Conservation (phyloP, 2,888 invertebrate species). For the Philopedon plagiatum region DNA sequence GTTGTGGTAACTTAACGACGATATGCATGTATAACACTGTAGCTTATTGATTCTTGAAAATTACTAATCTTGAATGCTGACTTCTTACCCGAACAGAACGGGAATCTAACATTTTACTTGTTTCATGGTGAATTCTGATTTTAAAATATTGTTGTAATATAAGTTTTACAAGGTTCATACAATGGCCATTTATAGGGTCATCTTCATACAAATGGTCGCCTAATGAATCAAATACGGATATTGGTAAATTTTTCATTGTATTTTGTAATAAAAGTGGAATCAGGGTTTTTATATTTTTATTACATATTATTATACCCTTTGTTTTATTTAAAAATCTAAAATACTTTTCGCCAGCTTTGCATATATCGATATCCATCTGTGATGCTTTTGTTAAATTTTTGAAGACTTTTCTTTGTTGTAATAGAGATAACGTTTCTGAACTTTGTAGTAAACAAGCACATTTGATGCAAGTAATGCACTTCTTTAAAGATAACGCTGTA, state of each 20-base stretch:
- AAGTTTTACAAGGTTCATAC: slow-evolving; percentile 11
- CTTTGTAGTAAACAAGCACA: too few relatives aligned
- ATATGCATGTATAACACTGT: too few relatives aligned
- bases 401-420: too few relatives aligned
- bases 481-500: slow-evolving; percentile 32
- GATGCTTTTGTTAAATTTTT: too few relatives aligned
- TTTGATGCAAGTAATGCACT: too few relatives aligned
- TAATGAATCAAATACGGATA: not conserved
- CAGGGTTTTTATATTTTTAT: not conserved
- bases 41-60: too few relatives aligned
- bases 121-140: slow-evolving; percentile 41
- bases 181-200: not conserved
- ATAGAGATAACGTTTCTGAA: too few relatives aligned
- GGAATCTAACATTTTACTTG: slow-evolving; percentile 21
- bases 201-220: not conserved
- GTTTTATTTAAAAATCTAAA: slow-evolving; percentile 38
- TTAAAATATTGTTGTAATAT: slow-evolving; percentile 40
- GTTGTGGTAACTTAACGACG: too few relatives aligned
- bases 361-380: slow-evolving; percentile 33
- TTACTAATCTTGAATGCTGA: too few relatives aligned
- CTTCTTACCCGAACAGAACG: too few relatives aligned
- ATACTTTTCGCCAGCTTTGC: slow-evolving; percentile 37
- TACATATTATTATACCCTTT: slow-evolving; percentile 30
- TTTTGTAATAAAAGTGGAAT: slow-evolving; percentile 12
- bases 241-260: slow-evolving; percentile 11